These are phyloP conservation scores for Alces alces DNA, from an alignment of 2,113 vertebrate species.

Conservation along the genomic window DNA sequence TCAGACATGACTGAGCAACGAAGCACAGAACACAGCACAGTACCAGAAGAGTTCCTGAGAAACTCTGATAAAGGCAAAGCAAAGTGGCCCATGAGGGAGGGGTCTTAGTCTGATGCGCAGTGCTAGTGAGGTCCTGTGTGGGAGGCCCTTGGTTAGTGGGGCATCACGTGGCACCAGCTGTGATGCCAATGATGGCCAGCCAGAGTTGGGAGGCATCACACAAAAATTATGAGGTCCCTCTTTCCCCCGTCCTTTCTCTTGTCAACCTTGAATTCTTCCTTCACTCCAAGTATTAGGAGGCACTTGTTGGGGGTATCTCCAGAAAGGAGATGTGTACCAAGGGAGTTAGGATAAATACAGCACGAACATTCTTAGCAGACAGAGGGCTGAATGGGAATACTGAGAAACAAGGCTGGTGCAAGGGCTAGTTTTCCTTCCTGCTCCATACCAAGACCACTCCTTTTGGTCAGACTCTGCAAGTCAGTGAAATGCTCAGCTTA, in stretches of 20 bases:
- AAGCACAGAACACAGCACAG: background rate
- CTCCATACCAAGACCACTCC: background rate
- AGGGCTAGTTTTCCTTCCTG: background rate
- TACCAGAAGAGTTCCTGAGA: background rate
- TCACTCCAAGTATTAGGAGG: background rate
- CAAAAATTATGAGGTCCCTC: background rate
- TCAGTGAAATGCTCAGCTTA: background rate
- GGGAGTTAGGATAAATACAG: too few species aligned
- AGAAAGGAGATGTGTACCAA: background rate
- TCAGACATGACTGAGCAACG: background rate
- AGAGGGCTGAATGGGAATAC: background rate
- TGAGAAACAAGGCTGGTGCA: background rate
- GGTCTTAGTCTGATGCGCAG: accelerated
- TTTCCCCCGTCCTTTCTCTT: background rate
- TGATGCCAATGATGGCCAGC: too few species aligned
- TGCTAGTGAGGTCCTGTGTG: background rate
- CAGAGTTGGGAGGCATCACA: background rate
- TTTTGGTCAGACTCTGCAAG: background rate
- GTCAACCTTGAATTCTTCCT: background rate
- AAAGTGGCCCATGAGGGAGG: accelerated
- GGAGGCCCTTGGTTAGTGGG: too few species aligned
- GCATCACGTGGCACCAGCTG: too few species aligned
- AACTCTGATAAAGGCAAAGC: background rate
- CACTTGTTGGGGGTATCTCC: background rate
- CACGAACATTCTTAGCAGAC: background rate